Evolutionary conservation across 2,797 vertebrate genomes (phyloP).

Genomic region (Chelonia mydas): DNA sequence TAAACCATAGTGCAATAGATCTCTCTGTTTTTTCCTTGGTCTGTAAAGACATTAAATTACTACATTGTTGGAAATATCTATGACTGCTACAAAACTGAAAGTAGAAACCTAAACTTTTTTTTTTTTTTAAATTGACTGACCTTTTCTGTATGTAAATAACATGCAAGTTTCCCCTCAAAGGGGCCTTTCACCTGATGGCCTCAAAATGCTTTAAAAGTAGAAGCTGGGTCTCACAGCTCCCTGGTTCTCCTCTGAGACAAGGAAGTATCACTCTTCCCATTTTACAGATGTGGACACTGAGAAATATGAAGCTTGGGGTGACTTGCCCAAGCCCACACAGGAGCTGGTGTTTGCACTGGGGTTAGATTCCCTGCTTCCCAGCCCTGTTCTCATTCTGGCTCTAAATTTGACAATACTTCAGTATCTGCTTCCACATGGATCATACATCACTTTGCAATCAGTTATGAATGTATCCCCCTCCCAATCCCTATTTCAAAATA

Average conservation of each 20-base stretch:
- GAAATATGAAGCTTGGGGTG: neutral
- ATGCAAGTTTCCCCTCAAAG: fast-evolving
- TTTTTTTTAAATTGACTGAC: neutral
- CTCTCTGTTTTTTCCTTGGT: neutral
- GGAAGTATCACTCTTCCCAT: neutral
- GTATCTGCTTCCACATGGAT: neutral
- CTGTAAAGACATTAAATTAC: neutral
- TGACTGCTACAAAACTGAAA: too few relatives aligned
- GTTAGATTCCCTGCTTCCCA: too few relatives aligned
- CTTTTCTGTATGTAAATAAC: fast-evolving
- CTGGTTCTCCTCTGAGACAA: neutral
- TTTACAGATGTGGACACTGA: neutral
- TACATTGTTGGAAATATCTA: neutral
- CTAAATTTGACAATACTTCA: too few relatives aligned
- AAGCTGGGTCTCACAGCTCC: neutral
- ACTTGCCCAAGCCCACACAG: neutral
- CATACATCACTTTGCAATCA: fast-evolving
- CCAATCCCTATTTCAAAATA: neutral
- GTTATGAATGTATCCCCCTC: neutral
- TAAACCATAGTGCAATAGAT: neutral
- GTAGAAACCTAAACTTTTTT: too few relatives aligned
- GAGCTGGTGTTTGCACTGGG: neutral
- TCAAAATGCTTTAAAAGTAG: neutral
- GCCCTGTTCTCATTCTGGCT: too few relatives aligned
- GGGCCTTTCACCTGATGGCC: neutral